Conservation (phyloP, 2,797 vertebrate genomes). For the Sebastes melanostomus region DNA sequence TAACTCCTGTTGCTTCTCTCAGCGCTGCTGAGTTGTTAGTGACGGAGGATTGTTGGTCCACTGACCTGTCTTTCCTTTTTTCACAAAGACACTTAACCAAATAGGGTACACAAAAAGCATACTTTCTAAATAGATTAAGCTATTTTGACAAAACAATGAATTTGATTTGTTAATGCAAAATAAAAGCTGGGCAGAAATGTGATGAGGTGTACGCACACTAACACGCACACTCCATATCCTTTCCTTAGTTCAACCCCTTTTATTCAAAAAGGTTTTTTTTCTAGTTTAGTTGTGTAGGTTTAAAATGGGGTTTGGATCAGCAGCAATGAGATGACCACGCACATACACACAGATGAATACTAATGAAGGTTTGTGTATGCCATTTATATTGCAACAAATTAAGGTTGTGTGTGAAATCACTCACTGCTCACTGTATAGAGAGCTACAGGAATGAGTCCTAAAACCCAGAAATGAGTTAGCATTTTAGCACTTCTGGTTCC, state of each 20-base stretch:
- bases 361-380: background rate
- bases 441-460: too few species aligned
- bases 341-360: background rate
- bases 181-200: background rate
- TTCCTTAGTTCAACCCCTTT: background rate
- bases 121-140: background rate
- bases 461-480: too few species aligned
- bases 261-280: slow-evolving; percentile 6
- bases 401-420: too few species aligned
- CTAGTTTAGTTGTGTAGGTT: background rate
- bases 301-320: background rate
- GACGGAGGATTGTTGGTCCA: slow-evolving; percentile 22
- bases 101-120: background rate
- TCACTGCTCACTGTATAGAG: too few species aligned
- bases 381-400: background rate
- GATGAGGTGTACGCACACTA: background rate
- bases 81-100: background rate
- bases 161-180: background rate
- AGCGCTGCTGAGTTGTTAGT: slow-evolving; percentile 11
- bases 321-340: background rate
- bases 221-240: background rate
- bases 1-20: background rate
- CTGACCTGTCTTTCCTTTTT: background rate
- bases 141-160: background rate
- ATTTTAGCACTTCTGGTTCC: too few species aligned